Conservation (phyloP, 2,113 vertebrate genomes). For the Oenanthe melanoleuca region DNA sequence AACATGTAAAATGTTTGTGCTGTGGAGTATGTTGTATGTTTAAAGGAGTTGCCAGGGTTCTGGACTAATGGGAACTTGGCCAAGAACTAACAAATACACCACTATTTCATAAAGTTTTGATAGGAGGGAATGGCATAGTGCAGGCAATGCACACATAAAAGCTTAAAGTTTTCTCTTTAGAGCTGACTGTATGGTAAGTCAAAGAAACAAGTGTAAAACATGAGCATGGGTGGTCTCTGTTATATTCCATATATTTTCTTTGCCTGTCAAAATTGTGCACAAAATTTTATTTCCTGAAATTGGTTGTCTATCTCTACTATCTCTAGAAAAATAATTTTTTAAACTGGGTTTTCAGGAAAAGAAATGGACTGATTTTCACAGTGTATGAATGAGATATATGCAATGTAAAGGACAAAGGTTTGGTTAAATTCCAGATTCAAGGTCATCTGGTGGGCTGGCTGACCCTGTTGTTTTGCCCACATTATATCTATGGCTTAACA, state of each 20-base stretch:
- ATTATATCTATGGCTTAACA: neutral
- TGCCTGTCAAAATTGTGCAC: neutral
- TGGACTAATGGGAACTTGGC: neutral
- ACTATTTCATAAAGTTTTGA: neutral
- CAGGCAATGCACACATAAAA: neutral
- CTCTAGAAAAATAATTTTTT: neutral
- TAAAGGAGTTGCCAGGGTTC: neutral
- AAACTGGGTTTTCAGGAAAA: neutral
- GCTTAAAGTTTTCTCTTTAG: neutral
- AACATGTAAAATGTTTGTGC: neutral
- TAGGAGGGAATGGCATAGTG: neutral
- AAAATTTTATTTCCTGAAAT: neutral
- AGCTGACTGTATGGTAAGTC: neutral
- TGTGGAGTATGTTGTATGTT: neutral
- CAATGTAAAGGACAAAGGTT: neutral
- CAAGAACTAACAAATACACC: neutral
- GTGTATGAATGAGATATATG: neutral
- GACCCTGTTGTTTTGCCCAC: neutral
- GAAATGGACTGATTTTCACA: neutral
- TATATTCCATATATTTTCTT: neutral
- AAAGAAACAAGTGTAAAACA: neutral
- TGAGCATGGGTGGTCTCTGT: neutral
- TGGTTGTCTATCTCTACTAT: neutral
- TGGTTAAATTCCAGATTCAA: neutral
- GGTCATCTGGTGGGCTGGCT: neutral